These are phyloP conservation scores for Masticophis lateralis DNA, from an alignment of 2,797 vertebrate species.

Conservation along the genomic window DNA sequence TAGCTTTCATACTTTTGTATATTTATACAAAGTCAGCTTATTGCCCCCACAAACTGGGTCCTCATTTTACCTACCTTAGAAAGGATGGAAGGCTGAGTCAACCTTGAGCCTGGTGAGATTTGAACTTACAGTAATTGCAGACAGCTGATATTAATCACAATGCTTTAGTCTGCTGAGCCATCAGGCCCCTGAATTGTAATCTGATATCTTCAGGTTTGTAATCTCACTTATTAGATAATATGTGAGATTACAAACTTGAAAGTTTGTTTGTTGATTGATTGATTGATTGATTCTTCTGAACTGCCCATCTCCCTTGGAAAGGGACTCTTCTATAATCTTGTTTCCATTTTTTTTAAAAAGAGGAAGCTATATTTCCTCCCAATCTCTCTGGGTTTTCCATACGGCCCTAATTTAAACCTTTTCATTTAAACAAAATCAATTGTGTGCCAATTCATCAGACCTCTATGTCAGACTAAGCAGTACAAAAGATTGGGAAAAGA, in stretches of 20 bases:
- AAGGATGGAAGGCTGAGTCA: too few relatives aligned
- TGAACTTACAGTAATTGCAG: too few relatives aligned
- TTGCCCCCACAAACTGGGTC: too few relatives aligned
- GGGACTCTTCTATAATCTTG: background rate
- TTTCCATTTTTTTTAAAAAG: background rate
- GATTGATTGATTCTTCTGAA: background rate
- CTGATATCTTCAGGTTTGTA: too few relatives aligned
- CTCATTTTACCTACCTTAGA: too few relatives aligned
- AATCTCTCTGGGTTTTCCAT: background rate
- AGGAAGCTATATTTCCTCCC: background rate
- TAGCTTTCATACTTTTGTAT: too few relatives aligned
- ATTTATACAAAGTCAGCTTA: too few relatives aligned
- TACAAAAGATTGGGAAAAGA: background rate
- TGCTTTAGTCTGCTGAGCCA: too few relatives aligned
- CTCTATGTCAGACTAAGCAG: background rate
- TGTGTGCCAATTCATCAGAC: background rate
- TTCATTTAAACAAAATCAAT: background rate
- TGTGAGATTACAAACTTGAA: background rate
- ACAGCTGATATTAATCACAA: too few relatives aligned
- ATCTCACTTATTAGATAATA: background rate
- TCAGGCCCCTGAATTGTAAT: too few relatives aligned
- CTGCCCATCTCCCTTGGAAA: background rate
- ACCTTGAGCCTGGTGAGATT: too few relatives aligned
- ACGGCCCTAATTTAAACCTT: background rate
- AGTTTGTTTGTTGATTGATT: background rate